These are phyloP conservation scores for Paradisaea rubra DNA, from an alignment of 2,113 vertebrate species.

Conservation along the genomic window DNA sequence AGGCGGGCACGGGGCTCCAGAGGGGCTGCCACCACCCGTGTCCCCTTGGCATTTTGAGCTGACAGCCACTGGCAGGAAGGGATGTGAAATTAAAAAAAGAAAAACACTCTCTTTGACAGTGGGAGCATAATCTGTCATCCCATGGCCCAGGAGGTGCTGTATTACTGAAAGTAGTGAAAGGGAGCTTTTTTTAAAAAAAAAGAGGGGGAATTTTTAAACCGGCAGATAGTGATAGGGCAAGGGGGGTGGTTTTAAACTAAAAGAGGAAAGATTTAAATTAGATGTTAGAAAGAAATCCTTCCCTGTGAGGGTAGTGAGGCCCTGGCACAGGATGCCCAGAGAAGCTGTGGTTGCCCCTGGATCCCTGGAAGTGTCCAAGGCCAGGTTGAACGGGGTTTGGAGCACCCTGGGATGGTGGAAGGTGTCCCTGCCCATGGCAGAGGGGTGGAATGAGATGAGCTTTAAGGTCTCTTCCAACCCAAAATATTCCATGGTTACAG, in stretches of 20 bases:
- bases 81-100: not conserved
- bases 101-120: not conserved
- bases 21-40: not conserved
- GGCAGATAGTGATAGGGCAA: not conserved
- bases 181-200: not conserved
- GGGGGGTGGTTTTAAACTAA: not conserved
- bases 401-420: fast-evolving
- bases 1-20: fast-evolving
- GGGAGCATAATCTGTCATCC: not conserved
- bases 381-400: fast-evolving
- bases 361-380: not conserved
- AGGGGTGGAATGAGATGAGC: fast-evolving
- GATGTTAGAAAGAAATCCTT: not conserved
- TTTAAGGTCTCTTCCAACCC: not conserved
- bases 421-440: not conserved
- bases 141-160: not conserved
- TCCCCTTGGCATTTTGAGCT: not conserved
- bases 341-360: not conserved
- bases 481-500: not conserved
- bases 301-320: fast-evolving
- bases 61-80: not conserved
- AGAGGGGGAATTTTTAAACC: not conserved
- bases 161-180: not conserved
- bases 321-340: not conserved
- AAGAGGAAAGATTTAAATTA: not conserved